Evolutionary conservation across 2,888 invertebrate genomes (phyloP), one percentile per base, ranked within the genome.

Genomic region (Diaphora mendica): DNA sequence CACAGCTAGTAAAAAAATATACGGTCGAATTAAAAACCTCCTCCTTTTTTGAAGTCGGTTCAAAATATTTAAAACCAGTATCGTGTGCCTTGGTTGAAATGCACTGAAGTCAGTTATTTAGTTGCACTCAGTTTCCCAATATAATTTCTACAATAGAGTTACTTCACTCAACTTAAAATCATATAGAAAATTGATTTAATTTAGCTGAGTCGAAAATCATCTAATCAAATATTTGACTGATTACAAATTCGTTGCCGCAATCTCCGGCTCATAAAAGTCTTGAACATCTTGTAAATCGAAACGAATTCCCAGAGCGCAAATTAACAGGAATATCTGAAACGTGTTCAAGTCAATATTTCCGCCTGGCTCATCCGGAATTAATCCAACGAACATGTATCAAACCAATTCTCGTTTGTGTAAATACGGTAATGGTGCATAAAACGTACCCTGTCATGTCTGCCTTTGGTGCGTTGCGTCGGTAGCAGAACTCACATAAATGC

Each of bases 401-500:
- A 64, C 30, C 44, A 42, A 65, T 51, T 39, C 67, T 51, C 69
- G 67, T 64, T 72, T 71, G 65, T 51, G 33, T 70, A 48, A 81
- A 84, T 82, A 77, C 79, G 82, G 79, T 83, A 83, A 85, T 84
- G 78, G 81, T 68, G 82, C 78, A 79, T 81, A 77, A 80, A 82
- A 59, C 23, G 55, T 42, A 77, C 78, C 77, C 20, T 80, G 76
- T 80, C 77, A 78, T 80, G 82, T 79, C 15, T 69, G 26, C 26
- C 17, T 5, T n/a, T 30, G 48, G 33, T 51, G 44, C 44, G 42
- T 48, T 17, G 30, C 44, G 42, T 67, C 44, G 30, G 67, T 67
- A 33, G 68, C 33, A 48, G 30, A 33, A 51, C 20, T 33, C 33
- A 11, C n/a, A n/a, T 30, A 51, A 33, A 30, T 30, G 68, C 5